These are phyloP conservation scores for Tenthredo notha DNA, from an alignment of 2,888 invertebrate species.

Conservation along the genomic window DNA sequence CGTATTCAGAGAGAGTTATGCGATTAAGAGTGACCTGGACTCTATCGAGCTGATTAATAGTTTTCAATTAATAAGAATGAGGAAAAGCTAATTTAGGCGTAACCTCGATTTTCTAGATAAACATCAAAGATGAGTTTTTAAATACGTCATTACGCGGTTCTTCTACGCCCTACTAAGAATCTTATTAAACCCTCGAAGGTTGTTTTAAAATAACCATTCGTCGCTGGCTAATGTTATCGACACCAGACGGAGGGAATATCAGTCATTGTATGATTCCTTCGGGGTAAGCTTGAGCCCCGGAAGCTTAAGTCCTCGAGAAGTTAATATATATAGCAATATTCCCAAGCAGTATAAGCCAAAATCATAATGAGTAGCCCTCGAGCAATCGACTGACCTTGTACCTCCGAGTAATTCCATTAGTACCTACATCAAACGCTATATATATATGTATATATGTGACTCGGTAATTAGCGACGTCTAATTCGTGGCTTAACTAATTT, in stretches of 20 bases:
- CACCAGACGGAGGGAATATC: not conserved
- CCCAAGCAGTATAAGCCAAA: not conserved
- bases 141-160: not conserved
- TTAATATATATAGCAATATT: not conserved
- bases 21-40: not conserved
- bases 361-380: conserved; percentile 27
- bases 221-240: not conserved
- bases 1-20: not conserved
- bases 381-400: conserved; percentile 15
- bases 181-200: not conserved
- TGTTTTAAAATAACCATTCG: conserved; percentile 16
- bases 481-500: not conserved
- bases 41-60: not conserved
- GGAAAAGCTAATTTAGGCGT: not conserved
- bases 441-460: not conserved
- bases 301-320: not conserved
- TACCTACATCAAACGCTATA: conserved; percentile 15
- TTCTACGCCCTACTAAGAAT: not conserved
- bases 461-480: not conserved
- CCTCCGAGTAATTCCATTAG: conserved; percentile 17
- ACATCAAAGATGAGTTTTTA: conserved; percentile 15
- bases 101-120: not conserved
- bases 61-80: not conserved
- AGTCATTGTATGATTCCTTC: not conserved
- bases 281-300: not conserved